phyloP scores from a whole-genome alignment of 1,140 invertebrate genomes.

The Eurosta solidaginis region DNA sequence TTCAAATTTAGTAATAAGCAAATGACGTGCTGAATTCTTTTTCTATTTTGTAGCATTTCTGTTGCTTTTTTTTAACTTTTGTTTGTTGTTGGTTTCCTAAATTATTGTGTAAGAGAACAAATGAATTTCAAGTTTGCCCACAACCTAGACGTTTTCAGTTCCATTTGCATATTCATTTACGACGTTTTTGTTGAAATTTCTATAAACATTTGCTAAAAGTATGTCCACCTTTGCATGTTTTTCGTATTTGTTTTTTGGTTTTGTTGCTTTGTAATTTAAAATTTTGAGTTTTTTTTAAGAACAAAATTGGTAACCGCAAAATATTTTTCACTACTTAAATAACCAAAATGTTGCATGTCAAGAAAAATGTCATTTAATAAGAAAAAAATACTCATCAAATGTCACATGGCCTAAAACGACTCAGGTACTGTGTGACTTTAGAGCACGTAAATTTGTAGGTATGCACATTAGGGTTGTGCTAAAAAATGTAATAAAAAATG shows the following conservation, averaged over 20 bases:
- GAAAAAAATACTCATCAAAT: constrained; percentile 34
- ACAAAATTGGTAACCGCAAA: neutral
- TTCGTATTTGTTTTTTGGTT: neutral
- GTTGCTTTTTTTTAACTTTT: neutral
- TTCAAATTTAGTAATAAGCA: constrained; percentile 32
- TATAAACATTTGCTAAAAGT: neutral
- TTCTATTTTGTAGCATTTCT: neutral
- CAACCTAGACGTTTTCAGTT: neutral
- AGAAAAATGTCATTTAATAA: neutral
- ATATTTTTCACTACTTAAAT: constrained; percentile 1
- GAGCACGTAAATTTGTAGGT: too few relatives aligned
- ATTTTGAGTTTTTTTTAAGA: neutral
- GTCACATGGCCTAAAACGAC: constrained; percentile 32
- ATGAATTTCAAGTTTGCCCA: neutral
- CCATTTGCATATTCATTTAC: neutral
- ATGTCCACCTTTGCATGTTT: neutral
- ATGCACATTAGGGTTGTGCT: too few relatives aligned
- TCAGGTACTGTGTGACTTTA: neutral
- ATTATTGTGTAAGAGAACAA: neutral
- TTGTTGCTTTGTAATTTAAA: neutral
- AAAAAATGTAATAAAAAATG: too few relatives aligned
- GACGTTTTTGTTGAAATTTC: neutral
- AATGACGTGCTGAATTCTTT: constrained; percentile 38
- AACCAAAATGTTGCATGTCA: constrained; percentile 7
- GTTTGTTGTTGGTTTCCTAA: constrained; percentile 19